Conservation (phyloP, 2,888 invertebrate genomes). For the Leucozona laternaria region DNA sequence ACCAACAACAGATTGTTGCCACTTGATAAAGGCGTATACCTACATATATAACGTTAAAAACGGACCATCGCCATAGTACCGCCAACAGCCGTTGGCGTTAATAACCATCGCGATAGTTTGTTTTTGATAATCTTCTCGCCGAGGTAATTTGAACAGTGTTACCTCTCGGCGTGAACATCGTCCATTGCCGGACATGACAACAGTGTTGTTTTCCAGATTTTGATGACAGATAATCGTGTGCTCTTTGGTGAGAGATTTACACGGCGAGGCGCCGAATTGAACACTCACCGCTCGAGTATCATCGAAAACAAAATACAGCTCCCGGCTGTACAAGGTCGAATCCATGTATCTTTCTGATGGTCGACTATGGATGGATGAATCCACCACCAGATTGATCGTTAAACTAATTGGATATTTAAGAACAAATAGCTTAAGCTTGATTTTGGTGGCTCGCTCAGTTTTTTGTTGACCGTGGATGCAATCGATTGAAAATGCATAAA, state of each 20-base stretch:
- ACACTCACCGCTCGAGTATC: conserved; percentile 14
- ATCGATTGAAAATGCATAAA: conserved; percentile 28
- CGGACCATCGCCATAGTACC: not conserved
- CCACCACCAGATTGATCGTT: conserved; percentile 64
- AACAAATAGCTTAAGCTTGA: conserved; percentile 22
- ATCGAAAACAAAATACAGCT: conserved; percentile 48
- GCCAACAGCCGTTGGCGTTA: conserved; percentile 55
- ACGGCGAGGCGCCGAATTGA: conserved; percentile 68
- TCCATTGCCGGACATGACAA: conserved; percentile 38
- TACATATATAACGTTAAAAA: conserved; percentile 7
- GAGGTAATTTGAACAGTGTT: conserved; percentile 69
- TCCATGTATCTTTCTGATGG: conserved; percentile 53
- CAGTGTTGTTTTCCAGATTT: conserved; percentile 49
- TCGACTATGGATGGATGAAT: conserved; percentile 24
- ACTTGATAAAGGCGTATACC: conserved; percentile 56
- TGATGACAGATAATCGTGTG: conserved; percentile 70
- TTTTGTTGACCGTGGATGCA: conserved; percentile 57
- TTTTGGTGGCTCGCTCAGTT: not conserved
- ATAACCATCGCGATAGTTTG: conserved; percentile 69
- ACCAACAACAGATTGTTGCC: conserved; percentile 60
- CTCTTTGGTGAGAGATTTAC: conserved; percentile 47
- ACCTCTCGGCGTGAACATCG: conserved; percentile 64
- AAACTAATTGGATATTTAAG: conserved; percentile 61
- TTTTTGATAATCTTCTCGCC: conserved; percentile 68
- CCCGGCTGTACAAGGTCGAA: conserved; percentile 72